Evolutionary conservation across 30 jellyfish, hydroid and myxozoan genomes (phyloP), one percentile per base, ranked within the genome.

Genomic region (Turritopsis rubra): DNA sequence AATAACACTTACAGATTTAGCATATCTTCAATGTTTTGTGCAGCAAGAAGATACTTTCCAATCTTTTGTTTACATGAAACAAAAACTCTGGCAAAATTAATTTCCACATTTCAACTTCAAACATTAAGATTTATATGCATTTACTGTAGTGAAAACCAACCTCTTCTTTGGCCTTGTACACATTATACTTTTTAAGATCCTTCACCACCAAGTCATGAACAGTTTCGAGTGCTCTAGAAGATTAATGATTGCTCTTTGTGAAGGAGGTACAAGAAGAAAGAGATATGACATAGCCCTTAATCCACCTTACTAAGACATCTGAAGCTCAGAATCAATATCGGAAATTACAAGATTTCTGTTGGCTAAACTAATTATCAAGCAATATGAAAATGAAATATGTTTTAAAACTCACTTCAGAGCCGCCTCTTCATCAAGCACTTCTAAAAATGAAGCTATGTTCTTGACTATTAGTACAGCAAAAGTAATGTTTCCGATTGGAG

Each of bases 111-210:
- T n/a, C 18, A 18, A 54, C n/a, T 54, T 18, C 19, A 0, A 60
- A 60, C 21, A 60, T 23, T n/a, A 16, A 54, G n/a, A 54, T 16
- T 18, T 23, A 21, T 60, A 18, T 60, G 21, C 73, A 60, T 60
- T 18, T 23, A 60, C 73, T 60, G 73, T 23, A 18, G 0, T 21
- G 21, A 60, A 52, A 53, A 28, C 85, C 20, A 41, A 80, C 87
- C 82, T 80, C 87, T 80, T 80, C 87, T 80, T 80, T 80, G 24
- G 87, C 87, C 82, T 18, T n/a, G 60, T 80, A 80, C 4, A 80
- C 41, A 80, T 80, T 53, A 70, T 80, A 22, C 22, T 27, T 18
- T 29, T 53, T 27, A 24, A 24, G 52, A 23, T 80, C 87, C 28
- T 65, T 80, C 53, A 52, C 18, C 21, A 80, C 65, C 77, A 80